phyloP scores from a whole-genome alignment of 2,888 invertebrate genomes.

The Eucriotettix oculatus region DNA sequence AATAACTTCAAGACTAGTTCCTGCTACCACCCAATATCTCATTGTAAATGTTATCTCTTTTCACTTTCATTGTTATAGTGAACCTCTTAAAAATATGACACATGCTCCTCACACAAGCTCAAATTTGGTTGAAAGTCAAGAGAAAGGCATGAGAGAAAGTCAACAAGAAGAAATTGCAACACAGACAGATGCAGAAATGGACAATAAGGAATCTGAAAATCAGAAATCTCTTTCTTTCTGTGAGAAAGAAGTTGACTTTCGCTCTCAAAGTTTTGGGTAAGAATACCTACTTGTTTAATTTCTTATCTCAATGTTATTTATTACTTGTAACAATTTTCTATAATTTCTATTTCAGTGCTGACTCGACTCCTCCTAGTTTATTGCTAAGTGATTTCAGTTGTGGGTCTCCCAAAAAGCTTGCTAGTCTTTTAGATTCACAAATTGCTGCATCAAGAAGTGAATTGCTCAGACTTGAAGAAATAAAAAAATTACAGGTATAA shows the following conservation, averaged over 20 bases:
- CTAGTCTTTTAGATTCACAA: conserved; percentile 16
- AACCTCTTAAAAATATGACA: neutral
- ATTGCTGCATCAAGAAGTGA: conserved; percentile 19
- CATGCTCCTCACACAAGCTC: too few relatives aligned
- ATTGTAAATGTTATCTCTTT: too few relatives aligned
- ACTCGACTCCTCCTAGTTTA: conserved; percentile 20
- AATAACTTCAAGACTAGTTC: too few relatives aligned
- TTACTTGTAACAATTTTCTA: neutral
- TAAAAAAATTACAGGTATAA: conserved; percentile 20
- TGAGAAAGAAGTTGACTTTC: conserved; percentile 8
- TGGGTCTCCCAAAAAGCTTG: conserved; percentile 18
- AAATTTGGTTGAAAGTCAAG: neutral
- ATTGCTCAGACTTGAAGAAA: conserved; percentile 18
- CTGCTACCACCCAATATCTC: too few relatives aligned
- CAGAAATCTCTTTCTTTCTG: conserved; percentile 8
- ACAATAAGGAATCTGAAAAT: conserved; percentile 7
- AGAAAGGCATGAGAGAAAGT: neutral
- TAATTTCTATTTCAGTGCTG: conserved; percentile 16
- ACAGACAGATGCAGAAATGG: conserved; percentile 7
- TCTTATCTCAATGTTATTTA: neutral
- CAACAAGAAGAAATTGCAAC: conserved; percentile 5
- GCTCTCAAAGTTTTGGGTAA: conserved; percentile 18
- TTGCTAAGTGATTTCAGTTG: conserved; percentile 19
- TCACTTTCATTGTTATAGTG: neutral
- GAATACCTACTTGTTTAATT: neutral